Percentiles rank a stretch among this genome's conserved stretches.
These are phyloP conservation scores for Xylocampa areola DNA, from an alignment of 2,888 invertebrate species.

Conservation along the genomic window DNA sequence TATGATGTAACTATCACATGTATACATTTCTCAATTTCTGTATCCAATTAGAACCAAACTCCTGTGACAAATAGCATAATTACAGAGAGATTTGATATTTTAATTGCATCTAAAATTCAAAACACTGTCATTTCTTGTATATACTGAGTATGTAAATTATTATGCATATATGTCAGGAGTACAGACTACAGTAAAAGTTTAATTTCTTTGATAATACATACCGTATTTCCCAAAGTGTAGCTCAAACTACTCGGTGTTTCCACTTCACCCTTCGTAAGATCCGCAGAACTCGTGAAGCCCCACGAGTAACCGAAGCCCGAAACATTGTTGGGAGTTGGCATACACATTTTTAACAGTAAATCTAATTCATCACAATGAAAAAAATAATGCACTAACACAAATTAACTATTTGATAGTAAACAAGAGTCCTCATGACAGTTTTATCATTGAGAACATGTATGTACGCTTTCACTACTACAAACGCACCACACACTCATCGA, in stretches of 20 bases:
- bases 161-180: conserved; percentile 37
- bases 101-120: no score
- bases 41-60: conserved; percentile 21
- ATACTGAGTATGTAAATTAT: conserved; percentile 40
- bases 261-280: conserved; percentile 87
- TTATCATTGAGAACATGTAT: conserved; percentile 86
- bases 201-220: conserved; percentile 63
- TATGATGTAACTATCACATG: conserved; percentile 27
- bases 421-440: conserved; percentile 86
- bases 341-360: conserved; percentile 83
- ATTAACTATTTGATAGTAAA: conserved; percentile 86
- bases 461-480: conserved; percentile 88
- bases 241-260: conserved; percentile 87
- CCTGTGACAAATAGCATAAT: not conserved
- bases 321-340: conserved; percentile 89
- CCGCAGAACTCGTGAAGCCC: conserved; percentile 87
- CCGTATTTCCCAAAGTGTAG: conserved; percentile 87
- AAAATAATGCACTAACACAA: conserved; percentile 84
- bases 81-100: conserved; percentile 1
- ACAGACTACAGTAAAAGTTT: not conserved
- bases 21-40: conserved; percentile 4
- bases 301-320: conserved; percentile 88
- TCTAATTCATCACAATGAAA: conserved; percentile 73
- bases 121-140: conserved; percentile 20
- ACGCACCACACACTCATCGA: conserved; percentile 84